Conservation (phyloP, 2,113 vertebrate species). For the Colistium nudipinnis region DNA sequence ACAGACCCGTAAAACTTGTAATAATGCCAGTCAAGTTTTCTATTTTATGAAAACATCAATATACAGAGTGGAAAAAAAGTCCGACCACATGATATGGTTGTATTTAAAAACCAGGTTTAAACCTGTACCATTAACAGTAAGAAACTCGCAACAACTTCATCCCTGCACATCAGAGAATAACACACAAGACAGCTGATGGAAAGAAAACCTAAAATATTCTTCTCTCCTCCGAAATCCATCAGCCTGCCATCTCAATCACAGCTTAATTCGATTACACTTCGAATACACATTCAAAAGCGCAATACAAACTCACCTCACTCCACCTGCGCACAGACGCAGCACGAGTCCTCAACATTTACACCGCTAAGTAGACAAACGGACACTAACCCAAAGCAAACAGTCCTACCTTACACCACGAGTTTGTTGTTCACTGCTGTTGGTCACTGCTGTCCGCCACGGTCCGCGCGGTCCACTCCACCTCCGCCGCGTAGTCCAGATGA, state of each 20-base stretch:
- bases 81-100: too few relatives aligned
- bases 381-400: too few relatives aligned
- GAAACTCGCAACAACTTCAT: not conserved
- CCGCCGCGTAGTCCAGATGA: too few relatives aligned
- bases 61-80: not conserved
- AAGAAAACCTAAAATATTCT: not conserved
- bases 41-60: not conserved
- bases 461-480: too few relatives aligned
- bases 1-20: not conserved
- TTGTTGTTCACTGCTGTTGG: too few relatives aligned
- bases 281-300: too few relatives aligned
- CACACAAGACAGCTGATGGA: not conserved
- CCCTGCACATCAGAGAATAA: not conserved
- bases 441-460: too few relatives aligned
- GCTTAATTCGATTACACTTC: not conserved
- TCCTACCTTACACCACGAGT: too few relatives aligned
- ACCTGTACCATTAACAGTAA: not conserved
- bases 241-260: not conserved
- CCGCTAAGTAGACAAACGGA: too few relatives aligned
- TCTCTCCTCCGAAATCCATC: not conserved
- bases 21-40: not conserved
- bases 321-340: too few relatives aligned
- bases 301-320: too few relatives aligned
- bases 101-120: not conserved
- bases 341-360: too few relatives aligned